Base-by-base conservation (phyloP, 2,888 invertebrate genomes). In the Lycia hirtaria region DNA sequence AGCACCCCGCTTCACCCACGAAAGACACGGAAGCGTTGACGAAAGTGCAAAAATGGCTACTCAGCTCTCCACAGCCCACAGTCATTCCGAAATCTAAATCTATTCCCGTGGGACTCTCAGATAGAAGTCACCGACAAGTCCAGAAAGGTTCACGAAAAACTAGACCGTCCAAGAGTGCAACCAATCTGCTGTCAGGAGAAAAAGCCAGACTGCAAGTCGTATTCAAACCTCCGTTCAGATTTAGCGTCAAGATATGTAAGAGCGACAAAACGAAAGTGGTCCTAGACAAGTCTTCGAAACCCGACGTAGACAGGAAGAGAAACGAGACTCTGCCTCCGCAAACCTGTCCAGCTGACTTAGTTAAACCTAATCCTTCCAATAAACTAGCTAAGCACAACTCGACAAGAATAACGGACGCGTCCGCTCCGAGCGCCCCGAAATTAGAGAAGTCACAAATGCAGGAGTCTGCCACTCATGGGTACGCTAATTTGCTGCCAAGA, bases 151-250 rank as follows among this genome's bases (percentile, higher is more conserved):
- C 94, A 1, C 76, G 88, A 44, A 91, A 92, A 75, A 86, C 92
- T 19, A 86, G 93, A 73, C 92, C 93, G 64, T 95, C 94, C 67
- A 95, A 95, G 73, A 96, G 96, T 72, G 94, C 95, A 60, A 95
- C 95, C 14, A 95, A 95, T 73, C 91, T 96, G 32, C 84, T 94
- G n/a, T 88, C 92, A 37, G 92, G 92, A 52, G 94, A 94, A 70
- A 96, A 96, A 79, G 94, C 97, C 9, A 94, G 96, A 65, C 87
- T 97, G 17, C 97, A 97, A 83, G 97, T 97, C 28, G 96, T 97
- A 20, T 97, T 96, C 81, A 97, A 97, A 79, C 97, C 97, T 47
- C 97, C 97, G 9, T 97, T 97, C 85, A 96, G 96, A 75, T 97
- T 97, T 83, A 96, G 96, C 80, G 93, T 97, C 51, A 96, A 96